Conservation (phyloP, 2,888 invertebrate species). For the Axea sp. region DNA sequence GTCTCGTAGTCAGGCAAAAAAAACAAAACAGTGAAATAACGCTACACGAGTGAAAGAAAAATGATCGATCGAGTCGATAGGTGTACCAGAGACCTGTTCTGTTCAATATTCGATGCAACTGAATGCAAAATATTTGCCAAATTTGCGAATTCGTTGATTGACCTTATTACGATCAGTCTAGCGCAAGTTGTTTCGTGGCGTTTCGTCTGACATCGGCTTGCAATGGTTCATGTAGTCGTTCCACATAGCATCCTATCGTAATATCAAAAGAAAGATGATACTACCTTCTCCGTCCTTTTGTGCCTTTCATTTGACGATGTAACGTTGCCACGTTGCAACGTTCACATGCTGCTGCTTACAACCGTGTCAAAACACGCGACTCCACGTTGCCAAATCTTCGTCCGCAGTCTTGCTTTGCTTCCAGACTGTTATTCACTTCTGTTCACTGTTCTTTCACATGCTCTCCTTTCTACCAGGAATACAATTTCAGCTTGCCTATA, state of each 20-base stretch:
- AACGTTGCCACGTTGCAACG: slow-evolving; percentile 63
- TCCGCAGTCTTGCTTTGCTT: slow-evolving; percentile 10
- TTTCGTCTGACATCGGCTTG: slow-evolving; percentile 26
- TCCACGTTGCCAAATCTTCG: slow-evolving; percentile 37
- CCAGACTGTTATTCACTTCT: slow-evolving; percentile 4
- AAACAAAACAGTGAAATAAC: too few species aligned
- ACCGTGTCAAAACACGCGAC: slow-evolving; percentile 37
- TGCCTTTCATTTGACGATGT: slow-evolving; percentile 47
- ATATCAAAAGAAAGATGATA: slow-evolving; percentile 49
- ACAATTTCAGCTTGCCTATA: too few species aligned
- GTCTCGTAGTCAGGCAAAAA: too few species aligned
- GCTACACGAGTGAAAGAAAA: too few species aligned
- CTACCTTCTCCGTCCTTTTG: slow-evolving; percentile 48
- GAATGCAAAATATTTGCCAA: slow-evolving; percentile 41
- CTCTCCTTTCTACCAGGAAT: too few species aligned
- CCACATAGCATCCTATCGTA: slow-evolving; percentile 24
- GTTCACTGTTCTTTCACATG: slow-evolving; percentile 9
- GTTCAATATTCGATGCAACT: too few species aligned
- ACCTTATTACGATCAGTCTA: slow-evolving; percentile 53
- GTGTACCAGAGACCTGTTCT: too few species aligned
- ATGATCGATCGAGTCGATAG: too few species aligned
- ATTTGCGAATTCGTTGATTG: slow-evolving; percentile 59
- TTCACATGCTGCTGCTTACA: slow-evolving; percentile 4
- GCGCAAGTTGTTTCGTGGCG: slow-evolving; percentile 24
- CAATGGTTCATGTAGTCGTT: slow-evolving; percentile 14